Conservation (phyloP, 2,888 invertebrate genomes). For the Gnatocerus cornutus region DNA sequence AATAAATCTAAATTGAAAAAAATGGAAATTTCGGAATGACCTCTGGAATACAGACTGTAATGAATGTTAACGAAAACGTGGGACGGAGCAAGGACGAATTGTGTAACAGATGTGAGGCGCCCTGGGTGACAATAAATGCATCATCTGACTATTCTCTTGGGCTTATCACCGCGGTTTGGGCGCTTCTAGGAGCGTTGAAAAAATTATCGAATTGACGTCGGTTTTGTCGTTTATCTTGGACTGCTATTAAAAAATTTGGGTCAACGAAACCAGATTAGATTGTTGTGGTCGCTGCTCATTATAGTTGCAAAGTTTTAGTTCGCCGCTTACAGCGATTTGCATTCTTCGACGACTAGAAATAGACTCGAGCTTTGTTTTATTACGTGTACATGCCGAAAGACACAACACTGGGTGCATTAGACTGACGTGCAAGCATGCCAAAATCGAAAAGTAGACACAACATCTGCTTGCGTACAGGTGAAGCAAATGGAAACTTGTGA, state of each 20-base stretch:
- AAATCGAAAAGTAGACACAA: slow-evolving; percentile 40
- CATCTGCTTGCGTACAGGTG: slow-evolving; percentile 9
- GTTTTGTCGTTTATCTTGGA: slow-evolving; percentile 24
- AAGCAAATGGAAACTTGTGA: background rate
- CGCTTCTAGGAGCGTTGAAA: background rate
- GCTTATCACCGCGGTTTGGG: too few relatives aligned
- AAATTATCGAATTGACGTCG: slow-evolving; percentile 25
- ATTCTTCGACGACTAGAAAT: slow-evolving; percentile 40
- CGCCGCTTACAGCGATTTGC: slow-evolving; percentile 23
- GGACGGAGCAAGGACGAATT: slow-evolving; percentile 52
- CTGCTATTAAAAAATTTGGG: slow-evolving; percentile 44
- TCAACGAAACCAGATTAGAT: slow-evolving; percentile 45
- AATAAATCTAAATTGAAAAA: slow-evolving; percentile 49
- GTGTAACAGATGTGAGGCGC: slow-evolving; percentile 52
- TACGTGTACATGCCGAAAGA: slow-evolving; percentile 45
- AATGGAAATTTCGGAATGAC: slow-evolving; percentile 49
- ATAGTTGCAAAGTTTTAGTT: slow-evolving; percentile 17
- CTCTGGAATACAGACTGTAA: slow-evolving; percentile 46
- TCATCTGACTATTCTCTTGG: background rate
- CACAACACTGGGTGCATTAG: slow-evolving; percentile 45
- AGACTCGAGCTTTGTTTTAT: slow-evolving; percentile 36
- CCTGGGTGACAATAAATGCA: slow-evolving; percentile 42
- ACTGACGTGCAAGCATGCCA: slow-evolving; percentile 40
- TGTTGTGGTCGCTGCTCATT: slow-evolving; percentile 30
- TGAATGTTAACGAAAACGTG: slow-evolving; percentile 53